Evolutionary conservation across 2,888 invertebrate species (phyloP), one percentile per base, ranked within the genome.

Genomic region (Cetonia aurata): DNA sequence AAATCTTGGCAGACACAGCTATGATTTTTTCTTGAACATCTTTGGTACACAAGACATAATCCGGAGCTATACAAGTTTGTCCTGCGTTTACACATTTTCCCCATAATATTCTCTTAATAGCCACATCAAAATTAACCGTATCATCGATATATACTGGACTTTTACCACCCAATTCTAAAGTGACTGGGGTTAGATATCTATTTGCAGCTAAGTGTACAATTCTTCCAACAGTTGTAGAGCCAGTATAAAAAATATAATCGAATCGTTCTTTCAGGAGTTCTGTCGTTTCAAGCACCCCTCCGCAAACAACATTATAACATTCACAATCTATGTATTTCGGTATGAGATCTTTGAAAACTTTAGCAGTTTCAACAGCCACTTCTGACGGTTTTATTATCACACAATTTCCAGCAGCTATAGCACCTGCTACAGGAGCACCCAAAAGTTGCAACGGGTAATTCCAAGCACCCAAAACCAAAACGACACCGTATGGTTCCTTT

Each of bases 191-290:
- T 57, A 94, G 83, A 81, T 89, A 82, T 79, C 92, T 89, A 73
- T 91, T 90, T 0, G 93, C 92, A 37, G 93, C 93, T 56, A 87
- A 86, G 80, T 91, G 89, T 10, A 95, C 86, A 67, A 92, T 88
- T 83, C 88, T 90, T 0, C 92, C 94, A 33, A 93, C 94, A 56
- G 83, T 83, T 0, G 94, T 92, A 57, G 95, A 94, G 17, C 96
- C 99, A 0, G 99, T 99, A 85, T 93, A 97, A 87, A 99, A 96
- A 75, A 99, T 98, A 81, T 97, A 96, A 86, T 99, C 99, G 83
- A 97, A 99, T 81, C 90, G 91, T 81, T 97, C 90, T 78, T 93
- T 92, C 37, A 99, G 86, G 10, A 99, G 86, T 77, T 93, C 93
- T 0, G 93, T 90, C 0, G 98, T 96, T 84, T 96, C 97, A 19